Base-by-base conservation (phyloP, 2,888 invertebrate species). In the Philonicus albiceps region DNA sequence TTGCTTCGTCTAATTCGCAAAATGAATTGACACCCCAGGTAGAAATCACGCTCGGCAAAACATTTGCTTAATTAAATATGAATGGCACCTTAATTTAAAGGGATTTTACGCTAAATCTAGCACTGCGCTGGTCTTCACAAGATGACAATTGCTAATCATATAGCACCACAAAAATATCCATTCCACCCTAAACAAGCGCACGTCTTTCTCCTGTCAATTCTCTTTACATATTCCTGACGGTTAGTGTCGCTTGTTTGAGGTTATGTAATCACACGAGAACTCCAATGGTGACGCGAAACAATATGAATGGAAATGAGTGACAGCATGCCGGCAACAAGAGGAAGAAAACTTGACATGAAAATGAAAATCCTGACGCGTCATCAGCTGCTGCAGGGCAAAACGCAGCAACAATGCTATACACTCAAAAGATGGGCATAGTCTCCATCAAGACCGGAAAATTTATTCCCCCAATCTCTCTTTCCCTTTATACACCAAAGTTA, bases 361-460 rank as follows among this genome's bases (percentile, higher is more conserved):
- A 87, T 86, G 86, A 86, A 87, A 87, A 87, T 86, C 86, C 78
- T 87, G 86, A 84, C 86, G 86, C 85, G 84, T 87, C 86, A 84
- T 84, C 87, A 76, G 40, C n/a, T 80, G 73, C 27, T 80, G 73
- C 27, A 34, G 83, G 83, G 64, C 72, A 55, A 83, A 64, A 64
- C 22, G 19, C 53, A 80, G 34, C 43, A 40, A 3, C 76, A 37
- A 76, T 37, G 34, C 40, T 6, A 40, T 76, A 40, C 80, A 19
- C 27, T 80, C 16, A 13, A 16, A 13, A 27, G 40, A 19, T n/a
- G 31, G 11, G 37, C 2, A 27, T 27, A 27, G n/a, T 53, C 80
- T 49, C 49, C 53, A 53, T 80, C 80, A 80, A 49, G 30, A 49
- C 80, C 43, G 80, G 80, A 80, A 80, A 80, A 80, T 80, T 49